Base-by-base conservation (phyloP, 2,113 vertebrate species). In the Seriola quinqueradiata region DNA sequence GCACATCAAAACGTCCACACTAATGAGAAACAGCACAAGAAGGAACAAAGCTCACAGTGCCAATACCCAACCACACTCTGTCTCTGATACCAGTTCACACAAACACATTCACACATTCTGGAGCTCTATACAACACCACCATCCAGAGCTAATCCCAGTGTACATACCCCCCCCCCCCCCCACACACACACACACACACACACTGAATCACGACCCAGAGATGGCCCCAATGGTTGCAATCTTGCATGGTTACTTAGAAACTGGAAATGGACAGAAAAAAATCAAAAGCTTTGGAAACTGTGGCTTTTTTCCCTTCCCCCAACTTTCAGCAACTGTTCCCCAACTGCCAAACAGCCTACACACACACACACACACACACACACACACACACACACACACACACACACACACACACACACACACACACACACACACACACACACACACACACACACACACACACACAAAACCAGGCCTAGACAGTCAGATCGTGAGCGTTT, bases 241-340 rank as follows among this genome's bases (percentile, higher is more conserved):
- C 87, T 89, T 86, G 57, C 69, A 69, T 68, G 87, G 91, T 93
- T 93, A 92, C 91, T 91, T 90, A 85, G 93, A 75, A 88, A 93
- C 90, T 77, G 67, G 71, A 87, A 84, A 83, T 60, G 66, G 75
- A 77, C 74, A 60, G 64, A 78, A 54, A 71, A 68, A 64, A 87
- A 67, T 60, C 36, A 46, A 86, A 90, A 69, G 71, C 73, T 71
- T 79, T 81, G 82, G 90, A 90, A 90, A 91, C 70, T 81, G 63
- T 82, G 79, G 66, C 68, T 72, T 72, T 52, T 55, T 36, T 34
- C 46, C 50, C 66, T 55, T 71, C 81, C 90, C 77, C 83, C 75
- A 72, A 46, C 70, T 80, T 83, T 82, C 42, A 69, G 58, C 77
- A 87, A 86, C 78, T 77, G 81, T 57, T 90, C 9, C 61, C n/a